Base-by-base conservation (phyloP, 1,140 invertebrate species). In the Drosophila arizonae region DNA sequence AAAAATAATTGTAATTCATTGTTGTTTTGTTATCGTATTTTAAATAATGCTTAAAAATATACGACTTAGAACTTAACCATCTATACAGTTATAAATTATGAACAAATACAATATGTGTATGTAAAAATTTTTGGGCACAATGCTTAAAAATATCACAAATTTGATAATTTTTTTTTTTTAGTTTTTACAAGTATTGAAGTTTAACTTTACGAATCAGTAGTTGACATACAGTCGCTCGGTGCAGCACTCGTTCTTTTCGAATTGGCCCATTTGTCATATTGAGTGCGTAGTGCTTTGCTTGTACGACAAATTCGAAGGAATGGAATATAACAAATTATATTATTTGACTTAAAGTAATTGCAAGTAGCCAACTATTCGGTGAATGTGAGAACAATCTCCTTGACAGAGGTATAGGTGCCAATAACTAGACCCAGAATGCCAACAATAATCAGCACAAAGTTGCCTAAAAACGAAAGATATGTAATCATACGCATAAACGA, bases 371-470 rank as follows among this genome's bases (percentile, higher is more conserved):
- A 43, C 67, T 89, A 88, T 60, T 90, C 80, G 8, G 72, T 75
- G 78, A 94, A 94, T 69, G 92, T 94, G 0, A 89, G 28, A 45
- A 95, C 93, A 72, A 96, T 95, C 65, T 93, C 93, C 13, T 93
- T 89, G 0, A 96, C 85, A 62, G 95, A 95, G 3, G 95, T 96
- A 80, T 94, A 95, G 0, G 95, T 96, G 45, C 95, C 95, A 21
- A 95, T 94, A 2, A 96, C 75, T 1, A 96, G 93, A 10, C 95
- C 95, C 2, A 95, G 88, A 0, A 94, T 70, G 4, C 95, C 95
- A 79, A 96, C 94, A 11, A 95, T 77, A 0, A 97, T 93, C 0
- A 98, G 93, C 9, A 95, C 90, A 54, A 93, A 91, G 91, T 97
- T 96, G 91, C 96, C 97, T 28, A 28, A 6, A 57, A 68, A 3